These are phyloP conservation scores for Euura lappo DNA, from an alignment of 1,140 invertebrate species.

Conservation along the genomic window DNA sequence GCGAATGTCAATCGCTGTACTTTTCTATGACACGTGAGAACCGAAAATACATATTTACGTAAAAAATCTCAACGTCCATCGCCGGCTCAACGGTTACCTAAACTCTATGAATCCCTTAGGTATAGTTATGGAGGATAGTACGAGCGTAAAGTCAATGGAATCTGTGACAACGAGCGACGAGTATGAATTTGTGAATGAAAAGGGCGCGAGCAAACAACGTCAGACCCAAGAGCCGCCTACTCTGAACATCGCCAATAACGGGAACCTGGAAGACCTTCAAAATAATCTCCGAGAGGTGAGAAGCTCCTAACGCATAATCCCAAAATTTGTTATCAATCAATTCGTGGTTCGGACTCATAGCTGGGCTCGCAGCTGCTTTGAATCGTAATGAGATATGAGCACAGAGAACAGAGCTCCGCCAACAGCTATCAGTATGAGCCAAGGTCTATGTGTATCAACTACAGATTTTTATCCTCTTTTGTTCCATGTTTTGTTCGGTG, in stretches of 20 bases:
- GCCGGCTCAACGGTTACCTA: neutral
- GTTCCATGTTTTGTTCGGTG: too few species aligned
- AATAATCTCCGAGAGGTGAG: conserved; percentile 75
- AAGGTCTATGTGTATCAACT: too few species aligned
- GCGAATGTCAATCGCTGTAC: too few species aligned
- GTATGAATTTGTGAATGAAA: conserved; percentile 76
- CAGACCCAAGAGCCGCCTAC: conserved; percentile 65
- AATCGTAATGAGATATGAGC: neutral
- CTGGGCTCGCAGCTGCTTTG: neutral
- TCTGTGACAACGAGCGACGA: conserved; percentile 83
- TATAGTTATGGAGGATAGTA: conserved; percentile 77
- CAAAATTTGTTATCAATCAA: neutral
- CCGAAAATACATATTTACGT: neutral
- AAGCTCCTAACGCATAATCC: neutral
- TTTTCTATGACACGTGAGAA: neutral
- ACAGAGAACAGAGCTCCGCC: neutral
- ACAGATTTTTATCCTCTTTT: too few species aligned
- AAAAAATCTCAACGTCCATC: neutral
- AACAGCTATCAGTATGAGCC: neutral
- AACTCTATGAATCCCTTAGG: conserved; percentile 31
- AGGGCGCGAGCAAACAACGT: conserved; percentile 50
- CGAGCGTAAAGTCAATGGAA: conserved; percentile 80
- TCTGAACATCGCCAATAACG: conserved; percentile 76
- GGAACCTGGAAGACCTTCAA: conserved; percentile 74
- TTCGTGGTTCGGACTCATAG: neutral